Evolutionary conservation across 2,113 vertebrate species (phyloP).

Genomic region (Syngnathus scovelli): DNA sequence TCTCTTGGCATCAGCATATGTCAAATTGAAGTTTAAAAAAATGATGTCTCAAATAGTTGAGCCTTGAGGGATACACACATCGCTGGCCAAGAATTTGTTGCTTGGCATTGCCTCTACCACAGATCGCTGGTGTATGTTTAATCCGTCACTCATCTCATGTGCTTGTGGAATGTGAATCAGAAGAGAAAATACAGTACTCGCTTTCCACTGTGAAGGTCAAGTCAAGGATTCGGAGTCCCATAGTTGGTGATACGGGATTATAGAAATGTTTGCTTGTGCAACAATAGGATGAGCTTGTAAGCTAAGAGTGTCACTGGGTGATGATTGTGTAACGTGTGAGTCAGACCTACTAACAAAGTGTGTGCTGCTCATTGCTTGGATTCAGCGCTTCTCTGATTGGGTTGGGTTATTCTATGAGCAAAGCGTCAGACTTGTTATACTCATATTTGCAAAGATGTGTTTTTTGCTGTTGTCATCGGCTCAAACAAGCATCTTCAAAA

Average conservation of each 20-base stretch:
- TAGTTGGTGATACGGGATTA: constrained; percentile 9
- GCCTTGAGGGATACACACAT: constrained; percentile 48
- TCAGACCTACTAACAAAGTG: constrained; percentile 2
- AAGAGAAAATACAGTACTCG: constrained; percentile 15
- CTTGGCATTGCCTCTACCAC: constrained; percentile 17
- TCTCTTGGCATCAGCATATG: constrained; percentile 52
- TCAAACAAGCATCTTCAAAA: background rate
- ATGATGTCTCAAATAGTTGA: constrained; percentile 60
- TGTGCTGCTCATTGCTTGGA: constrained; percentile 14
- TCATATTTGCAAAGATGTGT: background rate
- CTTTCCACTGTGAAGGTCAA: constrained; percentile 36
- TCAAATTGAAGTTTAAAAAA: constrained; percentile 62
- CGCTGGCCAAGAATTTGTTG: constrained; percentile 43
- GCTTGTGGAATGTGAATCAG: constrained; percentile 24
- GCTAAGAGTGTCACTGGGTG: constrained; percentile 10
- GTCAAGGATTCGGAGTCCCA: constrained; percentile 20
- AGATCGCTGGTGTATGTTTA: constrained; percentile 46
- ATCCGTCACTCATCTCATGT: constrained; percentile 42
- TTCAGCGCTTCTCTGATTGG: background rate
- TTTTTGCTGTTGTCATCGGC: background rate
- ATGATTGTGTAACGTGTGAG: constrained; percentile 27
- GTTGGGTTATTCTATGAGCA: background rate
- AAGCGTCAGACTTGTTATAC: background rate
- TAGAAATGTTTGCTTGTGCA: constrained; percentile 18
- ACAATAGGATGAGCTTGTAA: constrained; percentile 18